Evolutionary conservation across 2,797 vertebrate genomes (phyloP).

Genomic region (Syngnathus acus): DNA sequence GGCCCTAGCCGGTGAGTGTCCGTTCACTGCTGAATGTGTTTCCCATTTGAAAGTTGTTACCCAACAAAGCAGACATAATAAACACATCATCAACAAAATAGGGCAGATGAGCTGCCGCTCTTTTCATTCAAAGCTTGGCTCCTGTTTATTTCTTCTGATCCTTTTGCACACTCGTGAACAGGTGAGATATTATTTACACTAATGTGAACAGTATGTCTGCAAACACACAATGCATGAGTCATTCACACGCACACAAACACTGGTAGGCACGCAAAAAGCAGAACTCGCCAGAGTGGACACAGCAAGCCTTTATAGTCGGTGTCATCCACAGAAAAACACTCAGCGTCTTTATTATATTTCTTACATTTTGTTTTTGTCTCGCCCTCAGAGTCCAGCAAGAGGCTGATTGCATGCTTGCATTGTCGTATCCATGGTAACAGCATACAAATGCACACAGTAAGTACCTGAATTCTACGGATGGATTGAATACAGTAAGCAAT

Average conservation of each 20-base stretch:
- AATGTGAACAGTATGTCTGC: conserved; percentile 7
- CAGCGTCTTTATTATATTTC: background rate
- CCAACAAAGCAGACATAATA: background rate
- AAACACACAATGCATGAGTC: conserved; percentile 27
- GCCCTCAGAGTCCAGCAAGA: conserved; percentile 12
- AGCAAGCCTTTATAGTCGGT: conserved; percentile 59
- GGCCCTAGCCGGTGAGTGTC: no score
- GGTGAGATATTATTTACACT: conserved; percentile 67
- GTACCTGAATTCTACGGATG: conserved; percentile 32
- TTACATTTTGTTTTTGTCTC: background rate
- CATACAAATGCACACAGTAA: conserved; percentile 38
- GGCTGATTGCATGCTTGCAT: conserved; percentile 26
- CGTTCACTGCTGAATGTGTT: no score
- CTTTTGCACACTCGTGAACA: conserved; percentile 64
- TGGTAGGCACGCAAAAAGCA: conserved; percentile 21
- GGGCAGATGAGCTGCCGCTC: background rate
- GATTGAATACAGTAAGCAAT: conserved; percentile 9
- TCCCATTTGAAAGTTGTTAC: no score
- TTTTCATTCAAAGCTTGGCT: conserved; percentile 66
- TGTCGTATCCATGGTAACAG: conserved; percentile 25
- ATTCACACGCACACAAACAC: background rate
- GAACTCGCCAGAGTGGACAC: conserved; percentile 20
- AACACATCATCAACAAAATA: background rate
- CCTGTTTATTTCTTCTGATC: conserved; percentile 66
- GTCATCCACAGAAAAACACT: conserved; percentile 42